These are phyloP conservation scores for Ceyx melanurus DNA, from an alignment of 2,113 vertebrate genomes.

Conservation along the genomic window DNA sequence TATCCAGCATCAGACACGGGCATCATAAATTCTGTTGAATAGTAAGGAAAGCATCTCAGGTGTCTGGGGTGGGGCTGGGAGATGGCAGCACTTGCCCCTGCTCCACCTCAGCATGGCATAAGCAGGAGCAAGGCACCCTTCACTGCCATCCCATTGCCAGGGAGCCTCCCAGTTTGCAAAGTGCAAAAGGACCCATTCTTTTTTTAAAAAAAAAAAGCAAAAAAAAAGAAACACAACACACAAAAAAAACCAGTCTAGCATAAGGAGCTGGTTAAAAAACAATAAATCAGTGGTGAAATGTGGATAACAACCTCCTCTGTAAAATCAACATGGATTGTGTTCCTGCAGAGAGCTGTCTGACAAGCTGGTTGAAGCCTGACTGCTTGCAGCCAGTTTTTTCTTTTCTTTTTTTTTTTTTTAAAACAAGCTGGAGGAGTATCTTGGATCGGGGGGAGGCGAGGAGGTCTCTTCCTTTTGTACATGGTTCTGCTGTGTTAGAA, in stretches of 20 bases:
- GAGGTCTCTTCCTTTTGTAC: constrained; percentile 59
- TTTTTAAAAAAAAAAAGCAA: background rate
- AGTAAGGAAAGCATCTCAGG: constrained; percentile 76
- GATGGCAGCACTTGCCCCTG: background rate
- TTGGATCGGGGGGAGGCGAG: constrained; percentile 1
- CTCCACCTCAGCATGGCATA: background rate
- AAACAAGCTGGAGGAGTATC: constrained; percentile 14
- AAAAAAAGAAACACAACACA: background rate
- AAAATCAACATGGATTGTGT: constrained; percentile 86
- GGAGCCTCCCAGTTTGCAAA: constrained; percentile 19
- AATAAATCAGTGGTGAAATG: constrained; percentile 88
- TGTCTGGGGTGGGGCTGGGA: constrained; percentile 52
- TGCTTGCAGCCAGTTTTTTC: constrained; percentile 66
- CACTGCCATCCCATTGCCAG: constrained; percentile 32
- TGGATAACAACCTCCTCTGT: constrained; percentile 85
- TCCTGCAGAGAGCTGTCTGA: constrained; percentile 80
- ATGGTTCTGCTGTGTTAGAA: constrained; percentile 60
- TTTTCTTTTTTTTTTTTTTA: background rate
- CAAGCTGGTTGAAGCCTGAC: constrained; percentile 72
- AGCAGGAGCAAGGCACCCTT: constrained; percentile 10
- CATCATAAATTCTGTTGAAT: constrained; percentile 76
- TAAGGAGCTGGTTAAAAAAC: constrained; percentile 88
- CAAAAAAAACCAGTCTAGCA: constrained; percentile 47
- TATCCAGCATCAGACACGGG: constrained; percentile 64
- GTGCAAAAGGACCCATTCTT: constrained; percentile 65